Conservation (phyloP, 2,888 invertebrate genomes). For the Melikaiella ostensackeni region DNA sequence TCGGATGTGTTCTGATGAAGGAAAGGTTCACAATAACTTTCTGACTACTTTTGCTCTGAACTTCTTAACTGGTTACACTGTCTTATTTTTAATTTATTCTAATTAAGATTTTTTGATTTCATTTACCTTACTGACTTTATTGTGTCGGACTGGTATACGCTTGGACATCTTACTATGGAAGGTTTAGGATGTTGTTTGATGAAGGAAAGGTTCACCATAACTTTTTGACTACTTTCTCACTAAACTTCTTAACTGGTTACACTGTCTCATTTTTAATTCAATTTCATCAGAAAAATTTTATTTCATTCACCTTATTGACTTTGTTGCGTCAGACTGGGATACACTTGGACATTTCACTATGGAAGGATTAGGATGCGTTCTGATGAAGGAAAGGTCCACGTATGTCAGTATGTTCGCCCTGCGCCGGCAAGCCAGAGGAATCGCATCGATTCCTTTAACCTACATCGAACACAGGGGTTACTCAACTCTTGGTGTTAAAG, state of each 20-base stretch:
- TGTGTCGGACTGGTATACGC: not conserved
- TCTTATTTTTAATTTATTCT: not conserved
- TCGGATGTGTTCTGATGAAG: too few relatives aligned
- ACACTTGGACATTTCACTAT: slow-evolving; percentile 24
- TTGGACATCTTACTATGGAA: slow-evolving; percentile 24
- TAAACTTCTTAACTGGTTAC: too few relatives aligned
- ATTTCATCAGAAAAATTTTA: too few relatives aligned
- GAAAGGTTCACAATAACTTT: too few relatives aligned
- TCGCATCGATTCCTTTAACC: slow-evolving; percentile 68
- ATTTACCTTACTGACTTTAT: slow-evolving; percentile 28
- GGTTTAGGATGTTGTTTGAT: slow-evolving; percentile 18
- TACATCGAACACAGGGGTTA: slow-evolving; percentile 64
- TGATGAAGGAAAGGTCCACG: slow-evolving; percentile 25
- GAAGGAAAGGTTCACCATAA: slow-evolving; percentile 24
- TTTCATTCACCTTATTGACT: slow-evolving; percentile 8
- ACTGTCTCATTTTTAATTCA: too few relatives aligned
- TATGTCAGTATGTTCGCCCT: slow-evolving; percentile 40
- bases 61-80: too few relatives aligned
- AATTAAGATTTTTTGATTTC: not conserved
- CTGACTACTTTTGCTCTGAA: too few relatives aligned
- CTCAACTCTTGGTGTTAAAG: slow-evolving; percentile 63
- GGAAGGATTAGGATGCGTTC: slow-evolving; percentile 9
- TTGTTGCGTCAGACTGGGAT: slow-evolving; percentile 9
- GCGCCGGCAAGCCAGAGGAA: slow-evolving; percentile 45
- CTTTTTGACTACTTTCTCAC: too few relatives aligned